Evolutionary conservation across 64 coral and sea anemone genomes (phyloP).

Genomic region (Pocillopora damicornis): DNA sequence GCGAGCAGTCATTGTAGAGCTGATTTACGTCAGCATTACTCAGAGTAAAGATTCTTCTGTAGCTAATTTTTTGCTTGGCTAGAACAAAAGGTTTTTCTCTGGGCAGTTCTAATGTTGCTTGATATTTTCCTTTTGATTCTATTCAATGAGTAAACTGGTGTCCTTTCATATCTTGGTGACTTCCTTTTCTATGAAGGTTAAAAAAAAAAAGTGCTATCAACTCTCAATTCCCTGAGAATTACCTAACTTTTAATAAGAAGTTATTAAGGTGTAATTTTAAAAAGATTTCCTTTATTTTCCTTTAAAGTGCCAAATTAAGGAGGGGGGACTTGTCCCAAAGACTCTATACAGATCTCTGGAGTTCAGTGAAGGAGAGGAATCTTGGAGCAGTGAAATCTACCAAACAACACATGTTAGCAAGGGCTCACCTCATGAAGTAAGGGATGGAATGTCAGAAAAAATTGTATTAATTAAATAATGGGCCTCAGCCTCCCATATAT

Average conservation of each 20-base stretch:
- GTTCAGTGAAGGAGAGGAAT: constrained; percentile 77
- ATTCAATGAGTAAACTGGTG: too few relatives aligned
- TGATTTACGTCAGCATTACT: too few relatives aligned
- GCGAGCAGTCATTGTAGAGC: too few relatives aligned
- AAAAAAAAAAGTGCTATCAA: too few relatives aligned
- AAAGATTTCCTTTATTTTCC: background rate
- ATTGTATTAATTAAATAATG: background rate
- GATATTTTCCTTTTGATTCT: too few relatives aligned
- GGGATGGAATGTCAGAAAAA: background rate
- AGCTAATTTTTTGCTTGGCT: too few relatives aligned
- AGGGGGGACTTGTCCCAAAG: constrained; percentile 93
- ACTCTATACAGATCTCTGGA: constrained; percentile 90
- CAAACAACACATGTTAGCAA: constrained; percentile 94
- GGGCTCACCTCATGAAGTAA: constrained; percentile 89
- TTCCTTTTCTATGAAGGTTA: too few relatives aligned
- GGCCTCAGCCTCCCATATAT: background rate
- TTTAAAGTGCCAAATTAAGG: constrained; percentile 67
- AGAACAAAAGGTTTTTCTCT: too few relatives aligned
- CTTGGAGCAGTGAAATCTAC: constrained; percentile 90
- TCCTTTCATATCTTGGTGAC: too few relatives aligned
- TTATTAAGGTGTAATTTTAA: background rate
- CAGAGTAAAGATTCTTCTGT: too few relatives aligned
- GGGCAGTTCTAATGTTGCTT: too few relatives aligned
- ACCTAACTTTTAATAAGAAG: background rate
- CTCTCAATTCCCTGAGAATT: too few relatives aligned